phyloP scores from a whole-genome alignment of 1,140 invertebrate genomes.

The Physella acuta region DNA sequence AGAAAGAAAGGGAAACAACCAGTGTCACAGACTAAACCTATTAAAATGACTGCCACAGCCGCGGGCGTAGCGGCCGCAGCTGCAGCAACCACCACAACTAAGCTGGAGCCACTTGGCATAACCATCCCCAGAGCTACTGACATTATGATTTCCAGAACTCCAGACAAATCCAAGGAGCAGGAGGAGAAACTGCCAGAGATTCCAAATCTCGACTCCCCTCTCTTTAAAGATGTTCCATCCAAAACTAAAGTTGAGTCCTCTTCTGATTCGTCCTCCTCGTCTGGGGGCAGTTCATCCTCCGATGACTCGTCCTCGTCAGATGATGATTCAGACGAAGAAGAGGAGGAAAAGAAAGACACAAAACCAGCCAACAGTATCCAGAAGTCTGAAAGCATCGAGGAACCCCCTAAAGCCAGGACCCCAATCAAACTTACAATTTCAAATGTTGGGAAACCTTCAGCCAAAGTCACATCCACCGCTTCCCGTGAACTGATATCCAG shows the following conservation, averaged over 20 bases:
- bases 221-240: slow-evolving; percentile 26
- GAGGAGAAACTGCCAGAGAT: slow-evolving; percentile 11
- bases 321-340: slow-evolving; percentile 22
- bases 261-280: slow-evolving; percentile 18
- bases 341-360: slow-evolving; percentile 22
- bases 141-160: slow-evolving; percentile 12
- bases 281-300: slow-evolving; percentile 10
- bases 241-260: slow-evolving; percentile 20
- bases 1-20: slow-evolving; percentile 9
- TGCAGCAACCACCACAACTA: not conserved
- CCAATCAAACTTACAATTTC: slow-evolving; percentile 27
- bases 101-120: slow-evolving; percentile 20
- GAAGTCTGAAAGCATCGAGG: not conserved
- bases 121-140: slow-evolving; percentile 21
- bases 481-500: slow-evolving; percentile 16
- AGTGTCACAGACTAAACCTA: not conserved
- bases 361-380: not conserved
- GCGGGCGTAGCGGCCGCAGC: not conserved
- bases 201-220: slow-evolving; percentile 23
- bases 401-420: slow-evolving; percentile 13
- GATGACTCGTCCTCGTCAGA: slow-evolving; percentile 13
- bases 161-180: slow-evolving; percentile 16
- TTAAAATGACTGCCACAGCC: slow-evolving; percentile 9
- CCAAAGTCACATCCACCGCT: slow-evolving; percentile 19
- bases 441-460: slow-evolving; percentile 25